Conservation (phyloP, 2,888 invertebrate genomes). For the Dinocampus coccinellae region DNA sequence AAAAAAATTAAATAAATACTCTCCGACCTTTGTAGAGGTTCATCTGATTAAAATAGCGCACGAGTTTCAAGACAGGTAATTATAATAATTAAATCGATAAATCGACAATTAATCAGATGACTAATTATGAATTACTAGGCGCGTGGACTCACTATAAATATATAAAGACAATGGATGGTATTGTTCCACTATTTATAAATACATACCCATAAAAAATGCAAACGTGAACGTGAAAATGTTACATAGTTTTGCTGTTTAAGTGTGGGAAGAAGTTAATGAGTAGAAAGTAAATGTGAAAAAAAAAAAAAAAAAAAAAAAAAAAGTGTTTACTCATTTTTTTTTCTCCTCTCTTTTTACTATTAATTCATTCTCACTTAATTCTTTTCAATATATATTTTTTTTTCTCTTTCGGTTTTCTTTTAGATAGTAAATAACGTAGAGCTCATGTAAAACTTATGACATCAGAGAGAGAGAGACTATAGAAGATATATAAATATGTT, state of each 20-base stretch:
- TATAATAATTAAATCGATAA: conserved; percentile 65
- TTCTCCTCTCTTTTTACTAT: neutral
- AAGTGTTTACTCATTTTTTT: conserved; percentile 6
- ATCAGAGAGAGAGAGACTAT: neutral
- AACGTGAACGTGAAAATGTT: neutral
- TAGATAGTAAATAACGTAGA: neutral
- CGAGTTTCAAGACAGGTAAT: conserved; percentile 48
- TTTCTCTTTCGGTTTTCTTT: neutral
- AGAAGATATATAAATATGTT: neutral
- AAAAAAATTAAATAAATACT: too few species aligned
- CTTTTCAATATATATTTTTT: neutral
- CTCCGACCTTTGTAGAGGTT: conserved; percentile 13
- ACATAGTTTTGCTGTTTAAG: conserved; percentile 43
- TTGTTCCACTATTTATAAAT: conserved; percentile 50
- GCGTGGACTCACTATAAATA: conserved; percentile 19
- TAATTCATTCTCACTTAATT: neutral
- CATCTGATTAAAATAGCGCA: conserved; percentile 31
- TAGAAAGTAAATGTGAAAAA: conserved; percentile 41
- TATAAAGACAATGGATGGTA: conserved; percentile 59
- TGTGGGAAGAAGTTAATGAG: conserved; percentile 62
- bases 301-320: neutral
- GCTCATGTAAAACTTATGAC: neutral
- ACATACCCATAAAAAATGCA: neutral
- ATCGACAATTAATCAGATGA: conserved; percentile 66
- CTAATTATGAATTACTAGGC: conserved; percentile 63